Percentiles rank a stretch among this genome's conserved stretches.
Conservation (phyloP, 2,113 vertebrate species). For the Aphyosemion australe region DNA sequence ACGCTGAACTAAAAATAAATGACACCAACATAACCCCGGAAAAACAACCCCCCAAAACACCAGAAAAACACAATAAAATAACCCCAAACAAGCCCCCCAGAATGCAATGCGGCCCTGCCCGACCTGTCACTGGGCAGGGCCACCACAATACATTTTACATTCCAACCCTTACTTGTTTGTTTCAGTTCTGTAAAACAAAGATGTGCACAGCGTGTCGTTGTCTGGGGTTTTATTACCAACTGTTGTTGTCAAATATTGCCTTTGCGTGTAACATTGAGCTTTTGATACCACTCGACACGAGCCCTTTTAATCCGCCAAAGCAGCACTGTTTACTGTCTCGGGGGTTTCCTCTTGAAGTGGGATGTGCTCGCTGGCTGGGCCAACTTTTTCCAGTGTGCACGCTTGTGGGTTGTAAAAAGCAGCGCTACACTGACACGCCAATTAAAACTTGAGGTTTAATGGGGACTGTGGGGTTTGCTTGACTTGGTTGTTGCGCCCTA, state of each 20-base stretch:
- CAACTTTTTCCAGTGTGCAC: constrained; percentile 16
- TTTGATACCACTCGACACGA: constrained; percentile 30
- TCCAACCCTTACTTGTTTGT: neutral
- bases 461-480: constrained; percentile 58
- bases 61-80: too few species aligned
- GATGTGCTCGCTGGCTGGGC: constrained; percentile 27
- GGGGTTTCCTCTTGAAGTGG: constrained; percentile 46
- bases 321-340: constrained; percentile 40
- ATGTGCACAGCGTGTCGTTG: neutral
- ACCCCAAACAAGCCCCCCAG: too few species aligned
- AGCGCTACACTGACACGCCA: constrained; percentile 59
- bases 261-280: constrained; percentile 19
- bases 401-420: constrained; percentile 50
- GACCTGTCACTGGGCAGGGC: too few species aligned
- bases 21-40: too few species aligned
- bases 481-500: constrained; percentile 69
- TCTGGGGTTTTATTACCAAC: constrained; percentile 5
- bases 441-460: constrained; percentile 74
- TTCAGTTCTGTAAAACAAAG: neutral
- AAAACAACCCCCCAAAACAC: too few species aligned
- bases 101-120: too few species aligned
- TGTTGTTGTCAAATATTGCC: constrained; percentile 17
- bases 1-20: too few species aligned
- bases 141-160: neutral
- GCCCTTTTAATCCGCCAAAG: constrained; percentile 10